A percentile compares a stretch with the other conserved stretches of the same genome.
Evolutionary conservation across 2,113 vertebrate genomes (phyloP).

Genomic region (Python bivittatus): DNA sequence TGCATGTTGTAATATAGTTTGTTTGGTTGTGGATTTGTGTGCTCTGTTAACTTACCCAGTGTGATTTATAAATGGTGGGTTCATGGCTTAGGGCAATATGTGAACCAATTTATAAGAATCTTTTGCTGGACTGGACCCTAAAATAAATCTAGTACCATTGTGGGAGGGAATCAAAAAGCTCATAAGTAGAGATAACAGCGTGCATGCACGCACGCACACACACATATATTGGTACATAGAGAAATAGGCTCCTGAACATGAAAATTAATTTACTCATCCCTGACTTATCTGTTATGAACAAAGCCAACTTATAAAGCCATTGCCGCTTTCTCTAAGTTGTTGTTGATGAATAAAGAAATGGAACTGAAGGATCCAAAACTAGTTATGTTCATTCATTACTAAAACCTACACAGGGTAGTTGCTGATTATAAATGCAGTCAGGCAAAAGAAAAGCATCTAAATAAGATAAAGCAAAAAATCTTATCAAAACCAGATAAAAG

Average conservation of each 20-base stretch:
- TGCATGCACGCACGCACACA: neutral
- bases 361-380: neutral
- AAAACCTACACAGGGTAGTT: neutral
- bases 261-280: neutral
- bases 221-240: neutral
- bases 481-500: neutral
- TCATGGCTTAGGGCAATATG: neutral
- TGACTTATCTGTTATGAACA: neutral
- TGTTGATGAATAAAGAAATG: neutral
- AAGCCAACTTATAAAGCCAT: neutral
- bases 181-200: neutral
- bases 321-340: neutral
- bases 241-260: neutral
- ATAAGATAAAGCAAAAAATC: neutral
- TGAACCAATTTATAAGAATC: neutral
- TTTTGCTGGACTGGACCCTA: neutral
- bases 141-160: neutral
- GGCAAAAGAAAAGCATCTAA: neutral
- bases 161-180: neutral
- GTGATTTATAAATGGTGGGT: neutral
- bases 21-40: neutral
- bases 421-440: neutral
- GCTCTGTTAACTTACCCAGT: neutral
- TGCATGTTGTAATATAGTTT: neutral
- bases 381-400: neutral